Percentiles rank a stretch among this genome's conserved stretches.
phyloP scores from a whole-genome alignment of 1,140 invertebrate genomes.

The Megalonaias nervosa region DNA sequence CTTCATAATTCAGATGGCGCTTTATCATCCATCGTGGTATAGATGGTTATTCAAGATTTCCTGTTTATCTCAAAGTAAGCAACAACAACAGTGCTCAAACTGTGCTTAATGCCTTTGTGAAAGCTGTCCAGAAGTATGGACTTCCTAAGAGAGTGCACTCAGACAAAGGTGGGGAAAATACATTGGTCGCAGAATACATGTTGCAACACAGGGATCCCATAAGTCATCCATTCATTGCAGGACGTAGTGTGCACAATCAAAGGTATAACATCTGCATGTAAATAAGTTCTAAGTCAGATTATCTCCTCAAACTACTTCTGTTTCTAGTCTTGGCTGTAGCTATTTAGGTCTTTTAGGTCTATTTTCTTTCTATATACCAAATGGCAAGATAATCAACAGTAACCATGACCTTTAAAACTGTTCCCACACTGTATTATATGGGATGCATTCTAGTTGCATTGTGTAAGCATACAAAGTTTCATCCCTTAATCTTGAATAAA shows the following conservation, averaged over 20 bases:
- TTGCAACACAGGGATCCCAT: background rate
- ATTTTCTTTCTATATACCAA: too few species aligned
- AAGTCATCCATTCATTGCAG: conserved; percentile 10
- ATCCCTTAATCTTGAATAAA: too few species aligned
- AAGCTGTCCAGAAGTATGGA: conserved; percentile 37
- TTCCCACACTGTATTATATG: too few species aligned
- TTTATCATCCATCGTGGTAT: conserved; percentile 44
- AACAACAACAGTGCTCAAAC: conserved; percentile 35
- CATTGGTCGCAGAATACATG: conserved; percentile 40
- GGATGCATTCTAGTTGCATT: too few species aligned
- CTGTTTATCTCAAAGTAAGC: conserved; percentile 27
- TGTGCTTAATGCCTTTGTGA: conserved; percentile 32
- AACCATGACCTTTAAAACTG: too few species aligned
- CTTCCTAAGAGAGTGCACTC: conserved; percentile 34
- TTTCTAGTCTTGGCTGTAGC: too few species aligned
- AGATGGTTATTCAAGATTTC: conserved; percentile 37
- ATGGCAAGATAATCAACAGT: too few species aligned
- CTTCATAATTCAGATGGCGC: conserved; percentile 32
- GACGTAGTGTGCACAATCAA: conserved; percentile 10
- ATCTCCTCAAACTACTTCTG: too few species aligned
- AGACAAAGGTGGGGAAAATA: conserved; percentile 43
- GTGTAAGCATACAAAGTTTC: too few species aligned
- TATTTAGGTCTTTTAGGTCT: too few species aligned
- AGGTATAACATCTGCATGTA: background rate
- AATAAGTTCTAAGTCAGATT: too few species aligned